Base-by-base conservation (phyloP, 2,113 vertebrate genomes). In the Raja brachyura region DNA sequence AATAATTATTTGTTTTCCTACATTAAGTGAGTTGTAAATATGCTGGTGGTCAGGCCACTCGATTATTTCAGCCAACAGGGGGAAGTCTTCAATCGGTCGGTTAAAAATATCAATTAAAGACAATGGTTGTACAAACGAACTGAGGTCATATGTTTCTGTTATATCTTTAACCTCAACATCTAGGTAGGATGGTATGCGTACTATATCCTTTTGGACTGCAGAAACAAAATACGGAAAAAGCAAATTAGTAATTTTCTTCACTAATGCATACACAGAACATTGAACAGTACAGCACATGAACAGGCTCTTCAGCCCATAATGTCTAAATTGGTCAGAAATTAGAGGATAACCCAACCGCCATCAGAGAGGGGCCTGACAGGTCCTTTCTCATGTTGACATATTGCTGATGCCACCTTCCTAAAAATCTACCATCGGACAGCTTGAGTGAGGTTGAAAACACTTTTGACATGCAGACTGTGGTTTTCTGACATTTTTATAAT, bases 141-240 rank as follows among this genome's bases (percentile, higher is more conserved):
- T 95, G 61, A 93, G 93, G 94, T 97, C 96, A 0, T 94, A 96
- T 93, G 93, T 94, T 61, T 97, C 96, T 11, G 97, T 98, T 93
- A 98, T 94, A 83, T 98, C 97, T 94, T 97, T 95, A 76, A 98
- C 97, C 95, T 98, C 97, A 6, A 98, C 95, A 70, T 98, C 97
- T 94, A 98, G 95, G 94, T 96, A 96, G 81, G 97, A 97, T 33
- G 96, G 96, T 94, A 98, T 96, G 86, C 94, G 95, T 86, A 98
- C 94, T 76, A 97, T 94, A 14, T 96, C 95, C 93, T 97, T 97
- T 93, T 94, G 95, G 94, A 96, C 97, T 98, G 95, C 85, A 95
- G 95, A 93, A 83, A 93, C 86, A 94, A 75, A 92, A n/a, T 59
- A 33, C 39, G 20, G 68, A 54, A 31, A 48, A 48, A 92, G 39